These are phyloP conservation scores for Procambarus virginalis DNA, from an alignment of 1,140 invertebrate genomes.

Conservation along the genomic window DNA sequence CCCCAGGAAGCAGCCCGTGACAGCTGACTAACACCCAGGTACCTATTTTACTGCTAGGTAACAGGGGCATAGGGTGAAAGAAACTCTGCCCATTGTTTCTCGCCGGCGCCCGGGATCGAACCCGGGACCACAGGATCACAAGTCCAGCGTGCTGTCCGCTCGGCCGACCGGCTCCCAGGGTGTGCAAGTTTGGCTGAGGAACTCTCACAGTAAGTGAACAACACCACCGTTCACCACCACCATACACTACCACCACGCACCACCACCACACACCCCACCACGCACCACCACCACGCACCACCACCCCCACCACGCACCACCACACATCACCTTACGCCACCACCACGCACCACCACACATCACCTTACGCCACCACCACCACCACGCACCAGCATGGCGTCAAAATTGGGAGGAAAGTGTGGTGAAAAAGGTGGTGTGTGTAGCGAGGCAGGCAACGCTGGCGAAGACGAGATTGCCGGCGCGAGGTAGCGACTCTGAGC, in stretches of 20 bases:
- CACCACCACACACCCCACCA: background rate
- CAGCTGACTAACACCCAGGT: too few species aligned
- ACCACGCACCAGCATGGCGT: background rate
- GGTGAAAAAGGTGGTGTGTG: background rate
- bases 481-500: conserved; percentile 46
- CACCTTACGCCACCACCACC: background rate
- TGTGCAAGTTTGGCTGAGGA: too few species aligned
- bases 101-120: too few species aligned
- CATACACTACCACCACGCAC: background rate
- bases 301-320: background rate
- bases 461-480: conserved; percentile 42
- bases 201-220: background rate
- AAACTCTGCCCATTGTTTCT: too few species aligned
- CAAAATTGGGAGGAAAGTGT: background rate
- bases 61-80: too few species aligned
- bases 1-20: too few species aligned
- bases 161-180: too few species aligned
- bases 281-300: background rate
- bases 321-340: too few species aligned
- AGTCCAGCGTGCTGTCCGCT: too few species aligned
- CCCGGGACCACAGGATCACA: too few species aligned
- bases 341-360: background rate
- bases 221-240: background rate
- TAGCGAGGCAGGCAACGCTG: background rate
- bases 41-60: too few species aligned